phyloP scores from a whole-genome alignment of 2,797 vertebrate species.

The Argyrosomus regius region DNA sequence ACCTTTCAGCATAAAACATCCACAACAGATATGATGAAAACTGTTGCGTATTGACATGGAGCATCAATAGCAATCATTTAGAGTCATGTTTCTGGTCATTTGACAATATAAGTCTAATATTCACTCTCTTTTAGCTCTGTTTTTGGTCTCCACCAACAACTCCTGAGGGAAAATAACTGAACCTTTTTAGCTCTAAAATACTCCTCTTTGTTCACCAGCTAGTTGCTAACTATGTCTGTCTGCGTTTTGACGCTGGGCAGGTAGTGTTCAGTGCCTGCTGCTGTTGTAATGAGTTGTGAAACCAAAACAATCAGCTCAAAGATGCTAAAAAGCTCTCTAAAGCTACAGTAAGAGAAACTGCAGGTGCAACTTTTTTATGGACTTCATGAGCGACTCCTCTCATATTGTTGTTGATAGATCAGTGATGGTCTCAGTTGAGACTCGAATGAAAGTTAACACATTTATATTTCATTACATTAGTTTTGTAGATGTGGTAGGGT shows the following conservation, averaged over 20 bases:
- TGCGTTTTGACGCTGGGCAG: background rate
- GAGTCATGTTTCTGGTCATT: background rate
- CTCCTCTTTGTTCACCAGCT: too few species aligned
- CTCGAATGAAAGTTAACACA: too few species aligned
- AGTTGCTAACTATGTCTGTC: background rate
- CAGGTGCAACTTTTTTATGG: too few species aligned
- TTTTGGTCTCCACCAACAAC: background rate
- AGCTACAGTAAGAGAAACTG: too few species aligned
- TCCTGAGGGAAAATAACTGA: background rate
- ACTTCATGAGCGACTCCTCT: too few species aligned
- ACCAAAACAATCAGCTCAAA: background rate
- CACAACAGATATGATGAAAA: too few species aligned
- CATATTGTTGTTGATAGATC: background rate
- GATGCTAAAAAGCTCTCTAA: too few species aligned
- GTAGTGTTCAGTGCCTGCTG: background rate
- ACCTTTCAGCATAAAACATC: too few species aligned
- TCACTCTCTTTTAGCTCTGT: background rate
- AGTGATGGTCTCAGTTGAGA: background rate
- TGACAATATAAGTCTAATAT: background rate
- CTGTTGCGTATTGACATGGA: too few species aligned
- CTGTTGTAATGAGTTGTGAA: background rate
- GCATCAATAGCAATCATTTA: too few species aligned
- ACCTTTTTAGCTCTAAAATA: background rate
- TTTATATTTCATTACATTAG: too few species aligned
- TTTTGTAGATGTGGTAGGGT: too few species aligned